These are phyloP conservation scores for Ctena decussata DNA, from an alignment of 2,888 invertebrate genomes.

Conservation along the genomic window DNA sequence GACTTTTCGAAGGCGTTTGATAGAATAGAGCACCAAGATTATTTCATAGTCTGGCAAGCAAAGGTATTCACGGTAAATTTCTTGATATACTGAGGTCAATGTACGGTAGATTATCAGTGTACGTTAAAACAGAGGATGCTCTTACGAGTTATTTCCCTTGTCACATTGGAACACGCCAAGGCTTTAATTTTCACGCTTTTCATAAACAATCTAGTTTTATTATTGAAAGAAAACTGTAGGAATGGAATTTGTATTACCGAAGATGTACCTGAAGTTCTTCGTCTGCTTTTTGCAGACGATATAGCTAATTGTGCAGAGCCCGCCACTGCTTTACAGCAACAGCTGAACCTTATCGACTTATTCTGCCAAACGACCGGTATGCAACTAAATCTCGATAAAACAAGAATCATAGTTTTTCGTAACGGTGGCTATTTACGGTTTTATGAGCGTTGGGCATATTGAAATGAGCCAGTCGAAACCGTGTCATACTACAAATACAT, in stretches of 20 bases:
- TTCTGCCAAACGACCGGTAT: not conserved
- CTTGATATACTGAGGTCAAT: too few relatives aligned
- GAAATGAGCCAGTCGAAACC: not conserved
- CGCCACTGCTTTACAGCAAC: too few relatives aligned
- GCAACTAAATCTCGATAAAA: not conserved
- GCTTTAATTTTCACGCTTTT: constrained; percentile 9
- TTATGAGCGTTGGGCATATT: not conserved
- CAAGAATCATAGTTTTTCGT: too few relatives aligned
- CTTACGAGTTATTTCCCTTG: too few relatives aligned
- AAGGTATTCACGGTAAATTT: too few relatives aligned
- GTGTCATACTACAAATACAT: not conserved
- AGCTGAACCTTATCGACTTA: not conserved
- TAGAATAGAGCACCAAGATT: too few relatives aligned
- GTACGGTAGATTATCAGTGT: too few relatives aligned
- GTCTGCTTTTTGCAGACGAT: too few relatives aligned
- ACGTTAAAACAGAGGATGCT: too few relatives aligned
- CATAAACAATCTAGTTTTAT: constrained; percentile 7
- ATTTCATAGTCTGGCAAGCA: too few relatives aligned
- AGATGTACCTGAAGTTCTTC: constrained; percentile 22
- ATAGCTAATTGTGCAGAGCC: not conserved
- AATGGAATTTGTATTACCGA: constrained; percentile 15
- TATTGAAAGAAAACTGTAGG: not conserved
- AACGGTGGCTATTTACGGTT: not conserved
- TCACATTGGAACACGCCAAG: constrained; percentile 21
- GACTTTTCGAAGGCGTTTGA: too few relatives aligned